Percentiles rank a stretch among this genome's conserved stretches.
phyloP scores from a whole-genome alignment of 2,797 vertebrate genomes.

The Gambusia yucatana region DNA sequence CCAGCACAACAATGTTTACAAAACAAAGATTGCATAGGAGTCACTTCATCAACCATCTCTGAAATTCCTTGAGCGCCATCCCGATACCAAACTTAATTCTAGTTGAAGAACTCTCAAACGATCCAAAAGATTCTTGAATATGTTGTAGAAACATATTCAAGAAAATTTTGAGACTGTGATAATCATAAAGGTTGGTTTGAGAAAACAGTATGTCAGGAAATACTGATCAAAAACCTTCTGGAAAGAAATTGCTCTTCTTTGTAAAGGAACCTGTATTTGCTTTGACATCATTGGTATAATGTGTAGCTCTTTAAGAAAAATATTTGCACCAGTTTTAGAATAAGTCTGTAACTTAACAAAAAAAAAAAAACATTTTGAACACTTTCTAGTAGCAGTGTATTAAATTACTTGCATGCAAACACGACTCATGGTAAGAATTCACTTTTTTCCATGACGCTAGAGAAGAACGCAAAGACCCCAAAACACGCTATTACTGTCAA shows the following conservation, averaged over 20 bases:
- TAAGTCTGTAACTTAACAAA: not conserved
- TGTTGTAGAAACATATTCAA: not conserved
- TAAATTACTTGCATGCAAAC: conserved; percentile 2
- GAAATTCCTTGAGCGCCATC: not conserved
- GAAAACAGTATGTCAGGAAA: not conserved
- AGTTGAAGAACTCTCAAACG: not conserved
- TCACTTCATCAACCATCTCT: not conserved
- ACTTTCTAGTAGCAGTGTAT: not conserved
- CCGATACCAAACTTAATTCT: not conserved
- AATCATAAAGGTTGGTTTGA: not conserved
- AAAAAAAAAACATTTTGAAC: not conserved
- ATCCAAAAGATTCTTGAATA: not conserved
- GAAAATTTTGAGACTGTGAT: not conserved
- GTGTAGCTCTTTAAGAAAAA: not conserved
- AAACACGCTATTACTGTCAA: conserved; percentile 19
- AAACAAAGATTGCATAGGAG: not conserved
- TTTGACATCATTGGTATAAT: not conserved
- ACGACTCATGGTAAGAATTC: conserved; percentile 25
- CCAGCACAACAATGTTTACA: not conserved
- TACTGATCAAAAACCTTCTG: not conserved
- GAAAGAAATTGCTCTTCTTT: not conserved
- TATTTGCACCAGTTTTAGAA: not conserved
- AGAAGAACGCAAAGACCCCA: conserved; percentile 17
- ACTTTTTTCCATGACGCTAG: conserved; percentile 19
- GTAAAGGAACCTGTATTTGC: not conserved